Conservation (phyloP, 2,113 vertebrate genomes). For the Mormyrus lacerda region DNA sequence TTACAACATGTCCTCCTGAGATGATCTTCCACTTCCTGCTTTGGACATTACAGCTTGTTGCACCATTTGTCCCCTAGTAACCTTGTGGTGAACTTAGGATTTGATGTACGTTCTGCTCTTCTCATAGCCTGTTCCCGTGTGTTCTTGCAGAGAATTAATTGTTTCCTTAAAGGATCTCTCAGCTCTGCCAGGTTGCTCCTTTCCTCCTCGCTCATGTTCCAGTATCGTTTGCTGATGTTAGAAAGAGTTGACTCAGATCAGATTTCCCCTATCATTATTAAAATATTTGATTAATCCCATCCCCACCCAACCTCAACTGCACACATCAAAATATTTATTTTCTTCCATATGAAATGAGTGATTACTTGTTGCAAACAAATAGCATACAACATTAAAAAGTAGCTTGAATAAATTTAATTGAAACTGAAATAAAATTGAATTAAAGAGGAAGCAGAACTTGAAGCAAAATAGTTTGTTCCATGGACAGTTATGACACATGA, state of each 20-base stretch:
- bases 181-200: too few species aligned
- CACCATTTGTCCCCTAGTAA: background rate
- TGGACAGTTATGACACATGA: background rate
- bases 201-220: too few species aligned
- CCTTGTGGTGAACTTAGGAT: background rate
- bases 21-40: background rate
- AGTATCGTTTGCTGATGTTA: too few species aligned
- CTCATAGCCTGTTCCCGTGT: too few species aligned
- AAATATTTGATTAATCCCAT: background rate
- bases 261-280: background rate
- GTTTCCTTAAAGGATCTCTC: too few species aligned
- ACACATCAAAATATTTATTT: background rate
- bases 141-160: too few species aligned
- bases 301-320: background rate
- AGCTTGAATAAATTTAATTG: background rate
- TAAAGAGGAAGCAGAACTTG: background rate
- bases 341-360: background rate
- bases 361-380: background rate
- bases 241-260: background rate
- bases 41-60: background rate
- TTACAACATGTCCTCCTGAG: too few species aligned
- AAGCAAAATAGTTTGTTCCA: background rate
- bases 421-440: too few species aligned
- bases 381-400: background rate
- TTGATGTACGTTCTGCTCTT: background rate